These are phyloP conservation scores for Dendrolimus punctatus DNA, from an alignment of 1,140 invertebrate genomes.

Conservation along the genomic window DNA sequence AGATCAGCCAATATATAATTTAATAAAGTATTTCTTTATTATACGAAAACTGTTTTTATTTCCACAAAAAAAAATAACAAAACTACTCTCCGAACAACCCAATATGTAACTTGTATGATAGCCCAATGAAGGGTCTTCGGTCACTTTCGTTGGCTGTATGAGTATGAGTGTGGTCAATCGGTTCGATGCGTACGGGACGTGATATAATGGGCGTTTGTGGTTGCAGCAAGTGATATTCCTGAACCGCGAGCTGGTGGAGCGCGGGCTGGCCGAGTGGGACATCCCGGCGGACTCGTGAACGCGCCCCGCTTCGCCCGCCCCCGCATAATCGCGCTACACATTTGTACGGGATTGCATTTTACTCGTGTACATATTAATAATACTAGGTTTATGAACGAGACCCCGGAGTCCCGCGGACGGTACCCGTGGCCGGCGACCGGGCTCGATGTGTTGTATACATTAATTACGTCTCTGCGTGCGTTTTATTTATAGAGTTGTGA, in stretches of 20 bases:
- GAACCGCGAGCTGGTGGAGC: constrained; percentile 78
- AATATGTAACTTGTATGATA: no score
- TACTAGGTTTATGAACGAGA: constrained; percentile 7
- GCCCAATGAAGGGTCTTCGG: no score
- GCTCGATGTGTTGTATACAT: constrained; percentile 31
- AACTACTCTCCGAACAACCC: no score
- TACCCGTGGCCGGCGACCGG: constrained; percentile 18
- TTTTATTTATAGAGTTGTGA: constrained; percentile 36
- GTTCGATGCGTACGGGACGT: not conserved
- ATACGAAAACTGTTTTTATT: no score
- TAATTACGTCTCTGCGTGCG: constrained; percentile 24
- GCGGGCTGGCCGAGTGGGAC: constrained; percentile 78
- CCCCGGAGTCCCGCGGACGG: constrained; percentile 6
- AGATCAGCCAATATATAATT: no score
- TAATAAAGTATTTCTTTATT: no score
- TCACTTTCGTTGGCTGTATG: no score
- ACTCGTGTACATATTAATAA: constrained; percentile 22
- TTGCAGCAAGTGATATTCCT: constrained; percentile 79
- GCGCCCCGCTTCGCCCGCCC: constrained; percentile 4
- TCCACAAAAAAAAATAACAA: no score
- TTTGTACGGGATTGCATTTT: constrained; percentile 46
- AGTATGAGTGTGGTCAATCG: no score
- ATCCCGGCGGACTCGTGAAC: constrained; percentile 61
- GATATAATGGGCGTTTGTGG: constrained; percentile 14
- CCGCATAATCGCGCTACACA: constrained; percentile 26